Conservation (phyloP, 2,888 invertebrate genomes). For the Trilocha varians region DNA sequence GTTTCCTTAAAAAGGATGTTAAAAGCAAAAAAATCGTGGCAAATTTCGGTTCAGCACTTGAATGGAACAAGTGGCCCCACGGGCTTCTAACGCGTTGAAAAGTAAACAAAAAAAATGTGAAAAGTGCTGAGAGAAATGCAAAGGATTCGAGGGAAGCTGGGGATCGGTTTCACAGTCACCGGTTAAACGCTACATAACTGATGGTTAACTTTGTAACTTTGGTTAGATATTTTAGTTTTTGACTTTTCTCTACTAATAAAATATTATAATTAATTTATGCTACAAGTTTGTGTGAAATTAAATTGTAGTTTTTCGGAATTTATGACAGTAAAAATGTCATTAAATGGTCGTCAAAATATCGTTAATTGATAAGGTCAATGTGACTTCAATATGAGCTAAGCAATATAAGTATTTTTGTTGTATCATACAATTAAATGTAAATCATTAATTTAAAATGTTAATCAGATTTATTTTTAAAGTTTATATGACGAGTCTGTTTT, state of each 20-base stretch:
- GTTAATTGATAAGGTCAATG: not conserved
- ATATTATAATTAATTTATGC: no score
- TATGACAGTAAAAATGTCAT: no score
- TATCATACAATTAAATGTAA: not conserved
- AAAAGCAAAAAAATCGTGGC: not conserved
- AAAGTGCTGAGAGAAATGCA: constrained; percentile 46
- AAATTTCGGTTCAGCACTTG: not conserved
- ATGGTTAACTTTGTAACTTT: not conserved
- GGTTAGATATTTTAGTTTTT: not conserved
- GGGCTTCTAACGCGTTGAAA: constrained; percentile 44
- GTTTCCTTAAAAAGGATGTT: not conserved
- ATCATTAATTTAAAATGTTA: not conserved
- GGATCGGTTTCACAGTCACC: constrained; percentile 12
- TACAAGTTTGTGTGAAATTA: no score
- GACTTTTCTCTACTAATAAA: not conserved
- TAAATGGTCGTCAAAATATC: no score
- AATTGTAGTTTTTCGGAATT: no score
- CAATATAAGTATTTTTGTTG: not conserved
- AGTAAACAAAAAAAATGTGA: constrained; percentile 36
- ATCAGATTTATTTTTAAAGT: not conserved
- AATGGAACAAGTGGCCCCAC: constrained; percentile 35
- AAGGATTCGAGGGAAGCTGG: constrained; percentile 38
- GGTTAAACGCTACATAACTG: constrained; percentile 4
- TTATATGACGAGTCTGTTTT: not conserved
- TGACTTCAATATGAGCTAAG: not conserved